Evolutionary conservation across 2,113 vertebrate genomes (phyloP).

Genomic region (Spea bombifrons): DNA sequence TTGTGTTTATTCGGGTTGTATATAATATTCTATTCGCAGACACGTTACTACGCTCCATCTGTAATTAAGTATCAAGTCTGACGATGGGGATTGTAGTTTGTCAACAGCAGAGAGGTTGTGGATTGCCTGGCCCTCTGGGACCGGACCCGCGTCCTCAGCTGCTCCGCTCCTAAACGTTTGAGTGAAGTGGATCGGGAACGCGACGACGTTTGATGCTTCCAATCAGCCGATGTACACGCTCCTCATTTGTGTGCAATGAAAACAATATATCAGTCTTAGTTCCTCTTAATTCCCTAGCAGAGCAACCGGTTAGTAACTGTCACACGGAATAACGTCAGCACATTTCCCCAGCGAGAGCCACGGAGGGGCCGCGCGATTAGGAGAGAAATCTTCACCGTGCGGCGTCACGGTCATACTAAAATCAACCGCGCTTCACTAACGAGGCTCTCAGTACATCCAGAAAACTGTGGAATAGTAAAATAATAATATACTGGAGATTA

Average conservation of each 20-base stretch:
- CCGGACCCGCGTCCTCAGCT: not conserved
- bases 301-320: conserved; percentile 30
- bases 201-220: not conserved
- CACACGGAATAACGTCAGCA: conserved; percentile 32
- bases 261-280: conserved; percentile 26
- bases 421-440: too few species aligned
- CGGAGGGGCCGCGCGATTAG: too few species aligned
- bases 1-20: too few species aligned
- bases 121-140: not conserved
- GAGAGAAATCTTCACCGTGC: too few species aligned
- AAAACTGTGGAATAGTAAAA: too few species aligned
- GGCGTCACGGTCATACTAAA: too few species aligned
- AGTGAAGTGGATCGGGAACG: not conserved
- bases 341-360: not conserved
- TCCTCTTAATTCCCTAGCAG: conserved; percentile 23
- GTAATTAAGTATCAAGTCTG: too few species aligned
- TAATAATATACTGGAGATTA: too few species aligned
- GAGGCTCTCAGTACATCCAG: too few species aligned
- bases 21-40: too few species aligned
- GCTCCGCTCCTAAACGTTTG: not conserved
- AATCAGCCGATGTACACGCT: not conserved
- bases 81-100: not conserved
- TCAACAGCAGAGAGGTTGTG: not conserved
- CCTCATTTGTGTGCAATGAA: conserved; percentile 3
- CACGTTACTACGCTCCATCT: too few species aligned